These are phyloP conservation scores for Cisticola juncidis DNA, from an alignment of 2,113 vertebrate species.

Conservation along the genomic window DNA sequence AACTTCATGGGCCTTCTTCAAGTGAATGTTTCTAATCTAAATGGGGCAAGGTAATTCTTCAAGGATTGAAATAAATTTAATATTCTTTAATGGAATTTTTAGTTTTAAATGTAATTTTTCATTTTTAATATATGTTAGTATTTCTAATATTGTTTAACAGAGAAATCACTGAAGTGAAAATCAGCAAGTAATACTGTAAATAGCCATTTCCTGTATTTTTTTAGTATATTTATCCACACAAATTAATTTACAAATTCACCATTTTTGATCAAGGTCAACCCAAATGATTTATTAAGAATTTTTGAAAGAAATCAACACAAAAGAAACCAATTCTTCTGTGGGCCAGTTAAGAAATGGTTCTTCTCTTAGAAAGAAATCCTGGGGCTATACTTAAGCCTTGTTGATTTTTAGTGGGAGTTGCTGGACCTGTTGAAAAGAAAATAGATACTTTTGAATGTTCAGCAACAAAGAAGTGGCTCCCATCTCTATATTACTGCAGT, in stretches of 20 bases:
- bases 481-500: background rate
- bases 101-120: background rate
- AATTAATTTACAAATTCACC: background rate
- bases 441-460: background rate
- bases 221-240: background rate
- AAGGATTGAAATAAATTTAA: background rate
- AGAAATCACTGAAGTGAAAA: background rate
- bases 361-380: background rate
- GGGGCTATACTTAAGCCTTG: background rate
- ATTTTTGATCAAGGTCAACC: background rate
- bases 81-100: background rate
- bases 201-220: background rate
- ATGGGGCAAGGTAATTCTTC: background rate
- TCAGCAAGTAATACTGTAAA: background rate
- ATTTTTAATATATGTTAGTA: background rate
- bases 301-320: background rate
- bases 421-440: background rate
- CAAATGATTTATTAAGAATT: background rate
- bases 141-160: background rate
- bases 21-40: background rate
- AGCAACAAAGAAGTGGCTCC: background rate
- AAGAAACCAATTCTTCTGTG: background rate
- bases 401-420: conserved; percentile 13
- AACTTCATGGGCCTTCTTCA: background rate
- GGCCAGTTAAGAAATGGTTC: background rate